A percentile compares a stretch with the other conserved stretches of the same genome.
Conservation (phyloP, 2,888 invertebrate genomes). For the Subacronicta megacephala region DNA sequence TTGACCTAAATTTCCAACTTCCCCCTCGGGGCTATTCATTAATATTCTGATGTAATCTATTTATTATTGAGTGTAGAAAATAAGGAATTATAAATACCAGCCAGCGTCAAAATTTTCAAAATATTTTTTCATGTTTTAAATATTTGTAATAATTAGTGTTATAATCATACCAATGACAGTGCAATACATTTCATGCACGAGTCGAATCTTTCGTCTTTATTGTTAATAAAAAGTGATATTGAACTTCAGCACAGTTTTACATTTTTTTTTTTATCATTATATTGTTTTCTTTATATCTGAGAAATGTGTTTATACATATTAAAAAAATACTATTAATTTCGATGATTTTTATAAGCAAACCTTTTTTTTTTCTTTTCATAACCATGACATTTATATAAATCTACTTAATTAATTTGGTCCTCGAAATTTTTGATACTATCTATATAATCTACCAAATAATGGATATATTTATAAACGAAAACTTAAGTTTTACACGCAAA, state of each 20-base stretch:
- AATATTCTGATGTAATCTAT: too few species aligned
- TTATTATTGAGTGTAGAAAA: too few species aligned
- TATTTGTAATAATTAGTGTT: not conserved
- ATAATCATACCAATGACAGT: too few species aligned
- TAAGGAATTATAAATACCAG: not conserved
- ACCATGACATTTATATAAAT: constrained; percentile 62
- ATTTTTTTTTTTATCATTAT: too few species aligned
- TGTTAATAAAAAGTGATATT: too few species aligned
- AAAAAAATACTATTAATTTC: not conserved
- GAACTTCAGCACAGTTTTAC: too few species aligned
- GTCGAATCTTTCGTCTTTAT: too few species aligned
- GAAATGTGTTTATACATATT: too few species aligned
- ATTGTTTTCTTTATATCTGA: too few species aligned
- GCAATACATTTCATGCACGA: too few species aligned
- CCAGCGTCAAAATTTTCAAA: not conserved
- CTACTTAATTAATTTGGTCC: constrained; percentile 26
- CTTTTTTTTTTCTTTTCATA: constrained; percentile 40
- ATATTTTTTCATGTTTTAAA: not conserved
- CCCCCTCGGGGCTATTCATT: not conserved
- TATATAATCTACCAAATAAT: not conserved
- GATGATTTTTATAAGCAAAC: constrained; percentile 9
- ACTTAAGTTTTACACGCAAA: constrained; percentile 19
- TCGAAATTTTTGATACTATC: constrained; percentile 17
- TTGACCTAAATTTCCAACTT: constrained; percentile 14
- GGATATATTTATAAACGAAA: constrained; percentile 9